These are phyloP conservation scores for Taeniopygia guttata DNA, from an alignment of 2,797 vertebrate genomes.

Conservation along the genomic window DNA sequence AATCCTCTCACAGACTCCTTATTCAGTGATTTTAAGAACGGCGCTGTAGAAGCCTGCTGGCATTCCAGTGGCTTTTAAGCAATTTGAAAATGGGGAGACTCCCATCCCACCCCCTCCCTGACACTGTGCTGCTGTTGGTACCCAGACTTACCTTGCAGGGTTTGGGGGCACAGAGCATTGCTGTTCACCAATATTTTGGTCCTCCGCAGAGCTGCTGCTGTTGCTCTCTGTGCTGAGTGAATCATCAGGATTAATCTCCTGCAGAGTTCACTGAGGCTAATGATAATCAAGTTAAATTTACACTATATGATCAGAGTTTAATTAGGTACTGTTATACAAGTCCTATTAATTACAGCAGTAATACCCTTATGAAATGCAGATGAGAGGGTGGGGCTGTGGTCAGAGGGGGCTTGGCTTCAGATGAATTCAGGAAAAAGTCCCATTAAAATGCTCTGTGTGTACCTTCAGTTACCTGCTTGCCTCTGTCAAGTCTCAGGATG, in stretches of 20 bases:
- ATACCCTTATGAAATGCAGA: slow-evolving; percentile 57
- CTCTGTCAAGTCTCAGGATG: not conserved
- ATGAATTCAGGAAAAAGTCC: not conserved
- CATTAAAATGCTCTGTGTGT: not conserved
- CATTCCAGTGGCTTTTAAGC: not conserved
- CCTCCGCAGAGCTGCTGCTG: not conserved
- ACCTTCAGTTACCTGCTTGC: not conserved
- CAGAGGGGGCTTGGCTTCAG: not conserved
- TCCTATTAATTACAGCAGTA: slow-evolving; percentile 60
- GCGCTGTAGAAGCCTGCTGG: not conserved
- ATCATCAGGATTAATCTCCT: slow-evolving; percentile 62
- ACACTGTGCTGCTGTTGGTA: accelerated
- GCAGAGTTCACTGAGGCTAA: slow-evolving; percentile 51
- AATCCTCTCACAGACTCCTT: slow-evolving; percentile 57
- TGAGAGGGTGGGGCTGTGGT: slow-evolving; percentile 6
- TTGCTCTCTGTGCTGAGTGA: slow-evolving; percentile 34
- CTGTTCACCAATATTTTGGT: not conserved
- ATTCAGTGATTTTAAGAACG: slow-evolving; percentile 31
- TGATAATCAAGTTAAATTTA: slow-evolving; percentile 70
- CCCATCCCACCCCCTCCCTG: not conserved
- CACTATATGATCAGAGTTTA: slow-evolving; percentile 63
- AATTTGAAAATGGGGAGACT: not conserved
- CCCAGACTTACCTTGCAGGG: not conserved
- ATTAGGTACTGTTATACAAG: slow-evolving; percentile 69
- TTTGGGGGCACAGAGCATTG: not conserved